Conservation (phyloP, 2,113 vertebrate species). For the Epinephelus lanceolatus region DNA sequence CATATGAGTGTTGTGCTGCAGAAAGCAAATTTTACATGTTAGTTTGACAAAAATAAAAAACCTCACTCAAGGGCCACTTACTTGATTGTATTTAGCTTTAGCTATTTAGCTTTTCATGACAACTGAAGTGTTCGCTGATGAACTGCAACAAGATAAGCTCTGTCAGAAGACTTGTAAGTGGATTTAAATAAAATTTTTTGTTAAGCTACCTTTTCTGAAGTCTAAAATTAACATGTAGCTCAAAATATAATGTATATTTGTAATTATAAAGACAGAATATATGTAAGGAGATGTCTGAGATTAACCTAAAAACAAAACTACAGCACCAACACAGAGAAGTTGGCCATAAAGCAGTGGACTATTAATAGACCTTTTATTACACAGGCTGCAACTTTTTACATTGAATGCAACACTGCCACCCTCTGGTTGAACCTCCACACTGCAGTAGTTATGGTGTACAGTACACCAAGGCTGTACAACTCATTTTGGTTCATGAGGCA, state of each 20-base stretch:
- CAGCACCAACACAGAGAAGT: slow-evolving; percentile 3
- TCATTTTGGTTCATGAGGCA: too few relatives aligned
- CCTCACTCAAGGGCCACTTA: background rate
- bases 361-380: slow-evolving; percentile 47
- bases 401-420: slow-evolving; percentile 75
- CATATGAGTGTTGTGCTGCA: background rate
- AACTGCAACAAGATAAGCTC: background rate
- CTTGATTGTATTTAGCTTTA: background rate
- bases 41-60: background rate
- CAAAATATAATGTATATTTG: background rate
- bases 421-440: slow-evolving; percentile 46
- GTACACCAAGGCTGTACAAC: too few relatives aligned
- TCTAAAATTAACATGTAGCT: background rate
- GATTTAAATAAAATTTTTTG: background rate
- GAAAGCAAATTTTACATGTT: background rate
- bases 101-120: background rate
- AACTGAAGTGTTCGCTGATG: background rate
- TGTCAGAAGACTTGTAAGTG: too few relatives aligned
- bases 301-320: background rate
- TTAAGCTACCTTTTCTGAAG: background rate
- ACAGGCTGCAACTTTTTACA: slow-evolving; percentile 19
- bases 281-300: background rate
- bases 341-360: slow-evolving; percentile 17
- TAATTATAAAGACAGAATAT: too few relatives aligned
- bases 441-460: slow-evolving; percentile 13